Base-by-base conservation (phyloP, 2,797 vertebrate species). In the Danio jaintianensis region DNA sequence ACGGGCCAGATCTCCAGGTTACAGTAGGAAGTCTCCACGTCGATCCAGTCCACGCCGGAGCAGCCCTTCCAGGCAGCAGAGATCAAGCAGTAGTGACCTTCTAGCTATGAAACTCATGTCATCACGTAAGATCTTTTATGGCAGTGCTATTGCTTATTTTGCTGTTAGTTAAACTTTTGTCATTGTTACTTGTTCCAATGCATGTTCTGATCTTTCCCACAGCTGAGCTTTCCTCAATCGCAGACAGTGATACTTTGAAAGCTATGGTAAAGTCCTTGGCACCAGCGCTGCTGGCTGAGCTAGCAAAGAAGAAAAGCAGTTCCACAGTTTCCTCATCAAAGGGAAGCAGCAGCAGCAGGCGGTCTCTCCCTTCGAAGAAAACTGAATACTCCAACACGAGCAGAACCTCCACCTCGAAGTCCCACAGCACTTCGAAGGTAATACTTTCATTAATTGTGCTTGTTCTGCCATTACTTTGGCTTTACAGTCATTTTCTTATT, bases 241-340 rank as follows among this genome's bases (percentile, higher is more conserved):
- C 69, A 2, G 76, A 86, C 22, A 75, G 83, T 20, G 81, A 86
- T 5, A 86, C 90, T 4, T 77, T 93, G 61, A 93, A 95, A 81
- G 90, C 92, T 0, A 86, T 93, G 74, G 92, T 95, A 78, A 93
- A 95, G 78, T 92, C 90, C 16, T 81, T 96, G 82, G 92, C 94
- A 8, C 95, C 95, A 1, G 92, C 89, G 4, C 85, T 95, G 43
- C 76, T 94, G 38, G 92, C 93, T 3, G 94, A 96, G 82, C 84
- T 94, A 45, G 91, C 79, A 22, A 97, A 96, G 83, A 93, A 94
- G 76, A 95, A 94, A 40, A 88, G 87, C 13, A 43, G 42, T 56
- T 58, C 81, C 13, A 42, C 81, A 50, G 40, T 80, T 18, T 81
- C 90, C 1, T 62, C 89, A 0, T 72, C 86, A 0, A 86, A 83